These are phyloP conservation scores for Athripsodes cinereus DNA, from an alignment of 2,888 invertebrate species.

Conservation along the genomic window DNA sequence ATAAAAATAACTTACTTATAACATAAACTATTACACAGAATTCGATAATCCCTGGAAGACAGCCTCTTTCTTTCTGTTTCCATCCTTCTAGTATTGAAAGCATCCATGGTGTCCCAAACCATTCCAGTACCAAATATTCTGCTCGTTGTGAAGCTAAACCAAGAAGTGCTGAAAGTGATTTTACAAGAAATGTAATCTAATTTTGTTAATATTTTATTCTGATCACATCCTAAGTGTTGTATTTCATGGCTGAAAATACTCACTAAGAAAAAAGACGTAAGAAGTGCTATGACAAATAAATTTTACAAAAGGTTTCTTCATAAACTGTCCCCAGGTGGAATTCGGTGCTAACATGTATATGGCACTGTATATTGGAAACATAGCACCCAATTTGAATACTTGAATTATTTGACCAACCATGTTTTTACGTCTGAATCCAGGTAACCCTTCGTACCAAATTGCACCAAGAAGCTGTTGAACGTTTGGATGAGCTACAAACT, in stretches of 20 bases:
- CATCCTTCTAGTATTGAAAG: conserved; percentile 66
- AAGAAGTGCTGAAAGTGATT: conserved; percentile 65
- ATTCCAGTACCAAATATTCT: conserved; percentile 73
- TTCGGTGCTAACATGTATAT: conserved; percentile 90
- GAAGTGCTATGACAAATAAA: conserved; percentile 97
- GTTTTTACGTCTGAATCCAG: conserved; percentile 86
- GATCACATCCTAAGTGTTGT: too few species aligned
- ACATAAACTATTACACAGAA: conserved; percentile 82
- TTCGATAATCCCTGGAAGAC: conserved; percentile 74
- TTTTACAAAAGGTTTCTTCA: conserved; percentile 98
- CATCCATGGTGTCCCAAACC: conserved; percentile 73
- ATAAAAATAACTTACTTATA: conserved; percentile 59
- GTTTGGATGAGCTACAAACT: conserved; percentile 94
- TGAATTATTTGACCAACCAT: conserved; percentile 83
- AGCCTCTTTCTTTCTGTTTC: conserved; percentile 72
- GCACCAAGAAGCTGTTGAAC: conserved; percentile 88
- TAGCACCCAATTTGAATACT: conserved; percentile 77
- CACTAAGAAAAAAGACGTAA: conserved; percentile 92
- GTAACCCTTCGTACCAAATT: conserved; percentile 94
- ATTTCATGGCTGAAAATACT: too few species aligned
- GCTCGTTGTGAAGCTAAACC: conserved; percentile 92
- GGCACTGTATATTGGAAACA: conserved; percentile 90
- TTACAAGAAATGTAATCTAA: too few species aligned
- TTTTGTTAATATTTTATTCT: too few species aligned
- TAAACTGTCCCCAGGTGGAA: conserved; percentile 79